Conservation (phyloP, 2,797 vertebrate species). For the Dendrocincla tyrannina region DNA sequence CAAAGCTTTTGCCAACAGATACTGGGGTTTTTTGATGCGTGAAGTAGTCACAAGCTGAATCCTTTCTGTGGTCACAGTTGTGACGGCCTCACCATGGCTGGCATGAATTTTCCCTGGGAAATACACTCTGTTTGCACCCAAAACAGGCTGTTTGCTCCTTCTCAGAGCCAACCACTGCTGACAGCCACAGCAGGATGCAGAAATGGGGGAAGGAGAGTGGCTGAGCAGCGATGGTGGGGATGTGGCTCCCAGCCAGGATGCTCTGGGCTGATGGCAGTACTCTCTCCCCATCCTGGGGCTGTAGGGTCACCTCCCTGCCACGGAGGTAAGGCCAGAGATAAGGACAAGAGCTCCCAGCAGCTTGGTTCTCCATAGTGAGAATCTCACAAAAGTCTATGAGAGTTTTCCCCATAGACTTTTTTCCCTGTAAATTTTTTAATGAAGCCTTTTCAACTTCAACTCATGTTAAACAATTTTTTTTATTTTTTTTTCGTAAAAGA, state of each 20-base stretch:
- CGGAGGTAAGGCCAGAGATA: not conserved
- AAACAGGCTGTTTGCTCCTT: not conserved
- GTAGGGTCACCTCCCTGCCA: not conserved
- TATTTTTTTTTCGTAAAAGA: not conserved
- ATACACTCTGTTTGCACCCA: not conserved
- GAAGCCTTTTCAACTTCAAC: constrained; percentile 3
- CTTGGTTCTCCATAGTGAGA: not conserved
- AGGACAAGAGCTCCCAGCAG: not conserved
- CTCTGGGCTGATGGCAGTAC: not conserved
- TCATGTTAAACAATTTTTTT: not conserved
- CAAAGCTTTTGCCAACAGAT: not conserved
- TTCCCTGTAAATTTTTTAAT: not conserved
- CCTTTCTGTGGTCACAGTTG: not conserved
- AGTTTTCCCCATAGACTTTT: not conserved
- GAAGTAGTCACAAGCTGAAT: not conserved
- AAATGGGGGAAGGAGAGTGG: not conserved
- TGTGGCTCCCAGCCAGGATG: not conserved
- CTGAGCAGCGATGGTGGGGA: not conserved
- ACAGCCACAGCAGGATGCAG: not conserved
- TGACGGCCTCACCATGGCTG: accelerated
- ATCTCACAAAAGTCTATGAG: not conserved
- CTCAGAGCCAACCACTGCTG: not conserved
- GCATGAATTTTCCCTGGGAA: not conserved
- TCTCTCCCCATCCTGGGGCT: not conserved
- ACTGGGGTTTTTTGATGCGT: not conserved